phyloP scores from a whole-genome alignment of 2,888 invertebrate genomes.

The Cantharis nigra region DNA sequence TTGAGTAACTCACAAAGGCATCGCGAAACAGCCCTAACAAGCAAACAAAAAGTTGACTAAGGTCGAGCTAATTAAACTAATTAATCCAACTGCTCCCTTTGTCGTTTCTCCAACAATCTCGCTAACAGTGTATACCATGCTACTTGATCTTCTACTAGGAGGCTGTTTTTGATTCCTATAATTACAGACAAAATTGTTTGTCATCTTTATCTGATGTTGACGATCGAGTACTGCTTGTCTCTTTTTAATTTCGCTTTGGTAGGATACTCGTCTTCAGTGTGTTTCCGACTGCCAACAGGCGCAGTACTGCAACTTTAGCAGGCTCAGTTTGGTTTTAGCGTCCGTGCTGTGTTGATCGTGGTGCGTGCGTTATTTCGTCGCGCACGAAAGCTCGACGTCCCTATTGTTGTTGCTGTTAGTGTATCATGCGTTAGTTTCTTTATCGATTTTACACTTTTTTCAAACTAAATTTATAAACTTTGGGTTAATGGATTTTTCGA shows the following conservation, averaged over 20 bases:
- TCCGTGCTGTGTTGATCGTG: slow-evolving; percentile 22
- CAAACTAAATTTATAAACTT: neutral
- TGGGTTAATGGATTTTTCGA: neutral
- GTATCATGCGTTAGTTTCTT: slow-evolving; percentile 7
- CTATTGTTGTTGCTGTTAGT: slow-evolving; percentile 8
- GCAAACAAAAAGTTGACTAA: slow-evolving; percentile 35
- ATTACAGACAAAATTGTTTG: slow-evolving; percentile 47
- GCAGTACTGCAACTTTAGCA: slow-evolving; percentile 41
- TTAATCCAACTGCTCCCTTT: slow-evolving; percentile 52
- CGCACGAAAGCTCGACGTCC: slow-evolving; percentile 27
- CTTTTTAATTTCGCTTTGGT: slow-evolving; percentile 45
- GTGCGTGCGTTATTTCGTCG: slow-evolving; percentile 23
- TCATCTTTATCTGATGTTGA: slow-evolving; percentile 40
- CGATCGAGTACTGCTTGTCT: slow-evolving; percentile 41
- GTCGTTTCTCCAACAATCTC: slow-evolving; percentile 49
- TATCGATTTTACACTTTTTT: slow-evolving; percentile 13
- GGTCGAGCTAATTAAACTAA: slow-evolving; percentile 51
- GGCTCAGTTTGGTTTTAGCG: slow-evolving; percentile 34
- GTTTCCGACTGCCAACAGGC: slow-evolving; percentile 49
- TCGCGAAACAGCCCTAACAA: slow-evolving; percentile 22
- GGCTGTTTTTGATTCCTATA: slow-evolving; percentile 56
- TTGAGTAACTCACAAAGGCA: slow-evolving; percentile 3
- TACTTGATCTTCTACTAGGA: slow-evolving; percentile 55
- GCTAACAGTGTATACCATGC: slow-evolving; percentile 52
- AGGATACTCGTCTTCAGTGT: slow-evolving; percentile 54